Evolutionary conservation across 2,797 vertebrate genomes (phyloP).

Genomic region (Mionectes olivaceus): DNA sequence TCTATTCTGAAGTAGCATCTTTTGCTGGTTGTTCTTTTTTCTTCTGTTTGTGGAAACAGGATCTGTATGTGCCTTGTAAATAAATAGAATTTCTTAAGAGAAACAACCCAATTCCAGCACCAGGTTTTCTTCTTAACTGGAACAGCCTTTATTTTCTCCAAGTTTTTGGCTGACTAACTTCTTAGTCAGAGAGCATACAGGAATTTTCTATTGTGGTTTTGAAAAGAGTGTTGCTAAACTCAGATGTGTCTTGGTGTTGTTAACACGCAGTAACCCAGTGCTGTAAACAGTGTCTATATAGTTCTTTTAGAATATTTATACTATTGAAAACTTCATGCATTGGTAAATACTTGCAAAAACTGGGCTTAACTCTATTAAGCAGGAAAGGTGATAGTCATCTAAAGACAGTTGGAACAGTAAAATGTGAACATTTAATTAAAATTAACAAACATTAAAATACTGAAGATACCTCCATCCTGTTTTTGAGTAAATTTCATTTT

Average conservation of each 20-base stretch:
- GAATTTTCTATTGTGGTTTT: not conserved
- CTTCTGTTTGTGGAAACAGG: conserved; percentile 31
- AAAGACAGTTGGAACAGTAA: not conserved
- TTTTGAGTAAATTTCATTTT: not conserved
- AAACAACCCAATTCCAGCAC: not conserved
- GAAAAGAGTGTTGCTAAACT: not conserved
- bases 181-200: not conserved
- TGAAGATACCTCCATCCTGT: not conserved
- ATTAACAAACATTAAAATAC: not conserved
- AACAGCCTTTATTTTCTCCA: not conserved
- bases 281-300: not conserved
- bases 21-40: not conserved
- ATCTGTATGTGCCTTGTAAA: conserved; percentile 33
- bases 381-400: not conserved
- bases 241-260: not conserved
- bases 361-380: not conserved
- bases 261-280: not conserved
- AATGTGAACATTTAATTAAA: not conserved
- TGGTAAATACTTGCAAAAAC: not conserved
- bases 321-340: not conserved
- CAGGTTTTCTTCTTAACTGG: not conserved
- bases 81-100: conserved; percentile 34
- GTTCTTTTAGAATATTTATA: not conserved
- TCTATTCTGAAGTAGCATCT: not conserved
- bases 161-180: not conserved